Evolutionary conservation across 2,888 invertebrate species (phyloP).

Genomic region (Amiota communis): DNA sequence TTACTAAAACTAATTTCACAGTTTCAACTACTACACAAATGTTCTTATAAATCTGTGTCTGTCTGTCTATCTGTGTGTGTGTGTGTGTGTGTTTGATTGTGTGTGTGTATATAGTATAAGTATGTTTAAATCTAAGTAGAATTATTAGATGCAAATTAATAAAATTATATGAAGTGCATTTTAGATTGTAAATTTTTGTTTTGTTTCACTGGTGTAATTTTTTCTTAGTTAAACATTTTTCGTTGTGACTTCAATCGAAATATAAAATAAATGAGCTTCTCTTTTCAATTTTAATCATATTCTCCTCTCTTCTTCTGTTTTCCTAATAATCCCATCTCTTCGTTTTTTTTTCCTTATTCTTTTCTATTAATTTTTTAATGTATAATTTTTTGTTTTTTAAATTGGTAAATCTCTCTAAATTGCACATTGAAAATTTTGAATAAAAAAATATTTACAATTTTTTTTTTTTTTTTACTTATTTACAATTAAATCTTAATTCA

Average conservation of each 20-base stretch:
- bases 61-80: too few relatives aligned
- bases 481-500: slow-evolving; percentile 47
- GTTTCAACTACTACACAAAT: not conserved
- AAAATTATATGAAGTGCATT: slow-evolving; percentile 6
- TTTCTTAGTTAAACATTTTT: slow-evolving; percentile 28
- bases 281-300: too few relatives aligned
- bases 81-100: slow-evolving; percentile 13
- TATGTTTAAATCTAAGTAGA: slow-evolving; percentile 10
- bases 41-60: not conserved
- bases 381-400: slow-evolving; percentile 38
- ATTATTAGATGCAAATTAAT: slow-evolving; percentile 3
- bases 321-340: not conserved
- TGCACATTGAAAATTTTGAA: slow-evolving; percentile 46
- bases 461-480: slow-evolving; percentile 43
- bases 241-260: slow-evolving; percentile 18
- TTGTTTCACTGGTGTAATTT: slow-evolving; percentile 52
- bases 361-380: slow-evolving; percentile 27
- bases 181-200: slow-evolving; percentile 2
- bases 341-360: not conserved
- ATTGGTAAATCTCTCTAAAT: slow-evolving; percentile 34
- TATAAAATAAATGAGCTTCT: slow-evolving; percentile 12
- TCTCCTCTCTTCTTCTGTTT: not conserved
- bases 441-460: slow-evolving; percentile 51
- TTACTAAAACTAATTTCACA: slow-evolving; percentile 19
- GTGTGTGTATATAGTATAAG: too few relatives aligned